Evolutionary conservation across 2,888 invertebrate genomes (phyloP), one percentile per base, ranked within the genome.

Genomic region (Mechanitis mazaeus): DNA sequence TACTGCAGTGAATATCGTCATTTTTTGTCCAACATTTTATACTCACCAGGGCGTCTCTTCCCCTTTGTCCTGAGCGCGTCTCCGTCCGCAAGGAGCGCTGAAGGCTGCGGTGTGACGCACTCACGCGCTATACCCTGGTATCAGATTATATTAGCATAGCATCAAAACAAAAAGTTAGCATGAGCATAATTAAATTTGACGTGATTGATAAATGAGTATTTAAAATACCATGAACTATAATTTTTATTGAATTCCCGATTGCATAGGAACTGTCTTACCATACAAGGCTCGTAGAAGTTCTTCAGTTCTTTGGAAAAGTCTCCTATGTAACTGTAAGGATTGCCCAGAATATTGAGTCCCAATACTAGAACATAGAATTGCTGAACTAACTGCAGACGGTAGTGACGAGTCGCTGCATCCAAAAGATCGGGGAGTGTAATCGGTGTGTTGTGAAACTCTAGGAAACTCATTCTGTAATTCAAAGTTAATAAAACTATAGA

Each of bases 351-450:
- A 73, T 95, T 95, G 45, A 95, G 84, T 0, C 95, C 95, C 28
- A 95, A 85, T 1, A 96, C 93, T 66, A 95, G 89, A 0, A 95
- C 95, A 73, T 96, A 95, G 76, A 95, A 94, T 82, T 96, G 96
- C 76, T 95, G 95, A 60, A 95, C 87, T 68, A 95, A 87, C 80
- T 95, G 95, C 35, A 93, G 91, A 74, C 91, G 91, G 75, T 94
- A 94, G 79, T 95, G 94, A 3, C 92, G 90, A 54, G 91, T 89
- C 1, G 94, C 89, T 64, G 92, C 91, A 6, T 86, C 82, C 45
- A 91, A 55, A 35, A 94, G 83, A 50, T 91, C 87, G 3, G 80
- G 72, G 33, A 85, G 74, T 0, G 91, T 88, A 59, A 92, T 83
- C 0, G 91, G 87, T 0, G 92, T 85, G 67, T 93, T 93, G 33